phyloP scores from a whole-genome alignment of 2,888 invertebrate genomes.

The Cordylochernes scorpioides region DNA sequence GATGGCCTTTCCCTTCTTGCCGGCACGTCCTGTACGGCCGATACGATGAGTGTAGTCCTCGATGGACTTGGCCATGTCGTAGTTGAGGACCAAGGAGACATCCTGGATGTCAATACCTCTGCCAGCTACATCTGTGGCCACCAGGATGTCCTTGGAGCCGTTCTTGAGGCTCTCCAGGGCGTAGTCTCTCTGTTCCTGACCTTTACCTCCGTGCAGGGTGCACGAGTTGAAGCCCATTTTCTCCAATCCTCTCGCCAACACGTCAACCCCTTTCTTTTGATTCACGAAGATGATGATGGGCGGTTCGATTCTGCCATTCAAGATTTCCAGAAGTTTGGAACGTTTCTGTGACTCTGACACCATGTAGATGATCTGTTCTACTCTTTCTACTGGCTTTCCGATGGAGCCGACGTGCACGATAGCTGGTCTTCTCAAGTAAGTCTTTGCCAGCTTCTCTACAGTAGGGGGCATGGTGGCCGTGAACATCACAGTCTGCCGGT shows the following conservation, averaged over 20 bases:
- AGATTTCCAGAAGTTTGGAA: constrained; percentile 66
- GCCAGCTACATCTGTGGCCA: constrained; percentile 97
- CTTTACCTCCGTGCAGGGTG: constrained; percentile 96
- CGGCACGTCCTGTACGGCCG: constrained; percentile 94
- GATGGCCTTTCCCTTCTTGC: constrained; percentile 83
- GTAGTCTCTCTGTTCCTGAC: constrained; percentile 95
- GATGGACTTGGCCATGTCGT: constrained; percentile 97
- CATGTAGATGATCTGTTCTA: constrained; percentile 89
- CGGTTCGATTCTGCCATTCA: constrained; percentile 60
- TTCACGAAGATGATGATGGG: constrained; percentile 99
- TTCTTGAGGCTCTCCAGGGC: constrained; percentile 84
- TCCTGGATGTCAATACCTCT: constrained; percentile 99
- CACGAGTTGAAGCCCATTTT: constrained; percentile 88
- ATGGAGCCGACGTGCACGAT: constrained; percentile 88
- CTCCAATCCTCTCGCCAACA: constrained; percentile 81
- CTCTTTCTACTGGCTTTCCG: constrained; percentile 88
- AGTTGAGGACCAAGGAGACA: constrained; percentile 94
- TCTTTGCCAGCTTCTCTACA: constrained; percentile 79
- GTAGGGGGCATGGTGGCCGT: constrained; percentile 99
- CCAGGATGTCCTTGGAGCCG: constrained; percentile 86
- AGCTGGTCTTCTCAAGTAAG: constrained; percentile 77
- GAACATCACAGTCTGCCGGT: constrained; percentile 97
- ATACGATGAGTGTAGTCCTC: constrained; percentile 96
- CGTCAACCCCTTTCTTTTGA: constrained; percentile 97
- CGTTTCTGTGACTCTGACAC: constrained; percentile 84